phyloP scores from a whole-genome alignment of 2,888 invertebrate species.

The Drosophila percnosoma region DNA sequence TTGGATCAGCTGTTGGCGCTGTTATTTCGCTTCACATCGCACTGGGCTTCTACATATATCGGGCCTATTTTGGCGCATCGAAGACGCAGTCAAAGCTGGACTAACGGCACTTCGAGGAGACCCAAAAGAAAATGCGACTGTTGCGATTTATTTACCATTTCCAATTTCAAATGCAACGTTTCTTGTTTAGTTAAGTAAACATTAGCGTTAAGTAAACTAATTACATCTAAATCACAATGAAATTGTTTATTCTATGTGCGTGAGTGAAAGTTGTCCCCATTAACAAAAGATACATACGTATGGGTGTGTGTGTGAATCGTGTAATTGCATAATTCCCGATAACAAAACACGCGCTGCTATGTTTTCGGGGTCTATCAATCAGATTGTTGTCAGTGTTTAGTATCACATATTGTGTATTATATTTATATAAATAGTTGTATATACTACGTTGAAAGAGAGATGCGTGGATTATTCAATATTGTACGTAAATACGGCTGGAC shows the following conservation, averaged over 20 bases:
- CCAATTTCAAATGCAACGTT: conserved; percentile 65
- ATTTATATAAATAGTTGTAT: conserved; percentile 14
- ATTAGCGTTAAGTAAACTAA: conserved; percentile 59
- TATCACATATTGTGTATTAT: conserved; percentile 43
- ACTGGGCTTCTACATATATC: conserved; percentile 91
- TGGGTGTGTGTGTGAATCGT: conserved; percentile 44
- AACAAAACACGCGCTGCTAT: conserved; percentile 47
- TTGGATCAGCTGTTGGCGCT: conserved; percentile 91
- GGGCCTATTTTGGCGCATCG: conserved; percentile 88
- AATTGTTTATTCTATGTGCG: conserved; percentile 13
- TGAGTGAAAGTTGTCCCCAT: conserved; percentile 50
- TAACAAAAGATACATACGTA: conserved; percentile 2
- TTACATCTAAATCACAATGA: conserved; percentile 31
- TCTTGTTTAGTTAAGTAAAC: conserved; percentile 47
- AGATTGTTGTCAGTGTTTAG: conserved; percentile 27
- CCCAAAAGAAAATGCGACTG: conserved; percentile 20
- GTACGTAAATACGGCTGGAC: conserved; percentile 44
- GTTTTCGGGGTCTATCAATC: conserved; percentile 18
- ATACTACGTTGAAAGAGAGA: conserved; percentile 17
- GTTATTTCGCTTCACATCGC: conserved; percentile 91
- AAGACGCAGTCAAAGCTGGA: conserved; percentile 58
- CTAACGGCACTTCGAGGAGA: conserved; percentile 29
- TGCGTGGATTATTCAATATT: conserved; percentile 50
- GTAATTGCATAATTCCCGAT: conserved; percentile 68
- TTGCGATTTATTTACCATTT: conserved; percentile 35